phyloP scores from a whole-genome alignment of 2,797 vertebrate species.

The Tapirus indicus region DNA sequence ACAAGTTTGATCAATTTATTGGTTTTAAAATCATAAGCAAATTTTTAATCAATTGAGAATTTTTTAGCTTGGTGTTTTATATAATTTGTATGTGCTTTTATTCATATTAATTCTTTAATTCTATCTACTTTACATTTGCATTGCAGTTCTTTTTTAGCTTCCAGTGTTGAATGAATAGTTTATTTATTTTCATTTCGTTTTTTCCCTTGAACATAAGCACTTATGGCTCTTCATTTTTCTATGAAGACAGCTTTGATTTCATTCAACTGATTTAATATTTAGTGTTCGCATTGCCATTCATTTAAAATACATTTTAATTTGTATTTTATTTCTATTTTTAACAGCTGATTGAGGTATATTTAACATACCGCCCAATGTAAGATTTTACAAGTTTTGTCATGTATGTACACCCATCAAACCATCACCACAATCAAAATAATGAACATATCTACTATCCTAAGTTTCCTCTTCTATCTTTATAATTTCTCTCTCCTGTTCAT shows the following conservation, averaged over 20 bases:
- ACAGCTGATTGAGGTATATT: neutral
- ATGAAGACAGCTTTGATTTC: neutral
- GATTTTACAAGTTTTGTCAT: neutral
- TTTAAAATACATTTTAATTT: neutral
- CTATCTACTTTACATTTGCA: neutral
- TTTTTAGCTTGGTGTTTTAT: neutral
- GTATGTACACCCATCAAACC: too few species aligned
- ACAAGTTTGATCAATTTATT: neutral
- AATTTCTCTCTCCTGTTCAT: neutral
- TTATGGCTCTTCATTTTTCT: neutral
- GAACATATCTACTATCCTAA: neutral
- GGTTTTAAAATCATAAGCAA: neutral
- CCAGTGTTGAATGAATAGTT: neutral
- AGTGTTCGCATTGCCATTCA: neutral
- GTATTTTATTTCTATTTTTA: neutral
- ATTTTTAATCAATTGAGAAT: neutral
- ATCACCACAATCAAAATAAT: neutral
- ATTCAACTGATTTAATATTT: neutral
- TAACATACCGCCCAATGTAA: neutral
- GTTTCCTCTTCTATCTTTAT: neutral
- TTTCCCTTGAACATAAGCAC: neutral
- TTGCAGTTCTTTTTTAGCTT: neutral
- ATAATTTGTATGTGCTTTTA: neutral
- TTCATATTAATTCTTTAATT: neutral
- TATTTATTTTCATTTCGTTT: neutral